A percentile compares a stretch with the other conserved stretches of the same genome.
Conservation (phyloP, 2,888 invertebrate species). For the Archips xylosteana region DNA sequence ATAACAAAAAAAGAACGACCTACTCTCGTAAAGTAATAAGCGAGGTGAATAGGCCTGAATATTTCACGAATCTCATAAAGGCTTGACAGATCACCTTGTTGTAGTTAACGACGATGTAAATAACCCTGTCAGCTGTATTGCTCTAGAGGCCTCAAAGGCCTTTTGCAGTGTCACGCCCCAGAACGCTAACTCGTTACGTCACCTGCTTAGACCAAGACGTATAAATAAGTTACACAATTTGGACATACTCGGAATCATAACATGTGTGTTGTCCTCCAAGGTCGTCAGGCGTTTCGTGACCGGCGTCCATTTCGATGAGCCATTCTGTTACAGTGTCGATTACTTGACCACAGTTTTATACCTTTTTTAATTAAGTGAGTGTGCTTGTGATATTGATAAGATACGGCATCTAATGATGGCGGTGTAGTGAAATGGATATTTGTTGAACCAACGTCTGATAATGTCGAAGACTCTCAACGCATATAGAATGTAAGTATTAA, state of each 20-base stretch:
- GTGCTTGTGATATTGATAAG: conserved; percentile 50
- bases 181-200: conserved; percentile 24
- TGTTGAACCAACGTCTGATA: conserved; percentile 65
- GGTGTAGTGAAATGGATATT: conserved; percentile 73
- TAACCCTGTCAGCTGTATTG: conserved; percentile 14
- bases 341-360: conserved; percentile 48
- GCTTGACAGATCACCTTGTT: neutral
- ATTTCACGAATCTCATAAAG: neutral
- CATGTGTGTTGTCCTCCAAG: conserved; percentile 40
- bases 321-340: conserved; percentile 25
- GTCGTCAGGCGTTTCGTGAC: conserved; percentile 28
- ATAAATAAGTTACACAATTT: conserved; percentile 35
- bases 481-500: conserved; percentile 93
- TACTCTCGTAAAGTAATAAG: neutral
- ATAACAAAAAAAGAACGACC: too few species aligned
- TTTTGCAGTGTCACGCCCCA: conserved; percentile 13
- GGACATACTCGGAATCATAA: conserved; percentile 21
- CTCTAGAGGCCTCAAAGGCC: conserved; percentile 1
- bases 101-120: conserved; percentile 4
- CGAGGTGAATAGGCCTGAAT: neutral
- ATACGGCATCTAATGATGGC: conserved; percentile 49
- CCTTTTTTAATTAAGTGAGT: conserved; percentile 54
- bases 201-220: conserved; percentile 29
- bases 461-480: conserved; percentile 96
- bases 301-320: conserved; percentile 7